Conservation (phyloP, 35 echinoderm and acorn worm species). For the Apostichopus parvimensis region DNA sequence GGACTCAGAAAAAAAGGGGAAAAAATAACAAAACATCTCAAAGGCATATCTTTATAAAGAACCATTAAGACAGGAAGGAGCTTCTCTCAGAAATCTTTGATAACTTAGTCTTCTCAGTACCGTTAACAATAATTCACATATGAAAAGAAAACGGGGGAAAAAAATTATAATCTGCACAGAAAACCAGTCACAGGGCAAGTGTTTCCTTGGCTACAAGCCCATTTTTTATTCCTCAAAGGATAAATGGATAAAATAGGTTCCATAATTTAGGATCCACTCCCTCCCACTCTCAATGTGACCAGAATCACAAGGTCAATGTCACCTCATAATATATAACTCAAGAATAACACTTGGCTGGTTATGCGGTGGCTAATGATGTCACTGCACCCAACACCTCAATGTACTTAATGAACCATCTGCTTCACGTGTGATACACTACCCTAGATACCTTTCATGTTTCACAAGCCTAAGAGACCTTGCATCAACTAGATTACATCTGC, state of each 20-base stretch:
- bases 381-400: not conserved
- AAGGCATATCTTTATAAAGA: too few species aligned
- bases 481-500: not conserved
- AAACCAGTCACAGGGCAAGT: not conserved
- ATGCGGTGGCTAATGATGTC: not conserved
- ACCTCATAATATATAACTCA: not conserved
- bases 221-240: not conserved
- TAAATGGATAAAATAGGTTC: not conserved
- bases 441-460: not conserved
- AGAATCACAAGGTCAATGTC: constrained; percentile 41
- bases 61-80: too few species aligned
- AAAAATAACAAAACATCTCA: too few species aligned
- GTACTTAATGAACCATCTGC: not conserved
- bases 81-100: too few species aligned
- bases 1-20: too few species aligned
- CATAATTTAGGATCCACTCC: too few species aligned
- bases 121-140: too few species aligned
- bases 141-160: too few species aligned
- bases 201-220: constrained; percentile 9
- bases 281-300: not conserved
- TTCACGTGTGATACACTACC: not conserved
- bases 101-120: too few species aligned
- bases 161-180: too few species aligned
- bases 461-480: not conserved
- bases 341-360: constrained; percentile 14